Percentiles rank a stretch among this genome's conserved stretches.
phyloP scores from a whole-genome alignment of 1,140 invertebrate genomes.

The Drosophila kohkoa region DNA sequence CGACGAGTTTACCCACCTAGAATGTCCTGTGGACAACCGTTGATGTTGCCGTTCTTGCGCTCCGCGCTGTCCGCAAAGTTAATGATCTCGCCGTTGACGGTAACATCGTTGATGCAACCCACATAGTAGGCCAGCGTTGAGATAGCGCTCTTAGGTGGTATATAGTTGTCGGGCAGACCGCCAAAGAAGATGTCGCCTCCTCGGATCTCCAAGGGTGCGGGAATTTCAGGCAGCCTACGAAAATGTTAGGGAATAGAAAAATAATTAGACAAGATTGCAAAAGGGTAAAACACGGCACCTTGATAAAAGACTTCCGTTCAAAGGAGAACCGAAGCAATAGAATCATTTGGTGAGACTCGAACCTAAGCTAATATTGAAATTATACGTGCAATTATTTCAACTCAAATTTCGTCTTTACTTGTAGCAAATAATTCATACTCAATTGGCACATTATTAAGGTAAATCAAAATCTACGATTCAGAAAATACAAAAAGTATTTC shows the following conservation, averaged over 20 bases:
- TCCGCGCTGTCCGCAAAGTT: slow-evolving; percentile 92
- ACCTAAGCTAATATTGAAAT: too few species aligned
- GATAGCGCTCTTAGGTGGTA: slow-evolving; percentile 74
- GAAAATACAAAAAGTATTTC: too few species aligned
- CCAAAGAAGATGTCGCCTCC: slow-evolving; percentile 93
- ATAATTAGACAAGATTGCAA: background rate
- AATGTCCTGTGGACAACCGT: slow-evolving; percentile 86
- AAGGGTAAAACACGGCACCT: too few species aligned
- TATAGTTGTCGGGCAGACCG: slow-evolving; percentile 89
- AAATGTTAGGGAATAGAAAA: background rate
- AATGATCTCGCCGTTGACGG: slow-evolving; percentile 92
- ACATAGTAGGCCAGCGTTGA: slow-evolving; percentile 87
- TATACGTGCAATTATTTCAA: too few species aligned
- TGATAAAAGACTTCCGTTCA: too few species aligned
- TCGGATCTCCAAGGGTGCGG: slow-evolving; percentile 87
- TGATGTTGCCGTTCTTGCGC: slow-evolving; percentile 88
- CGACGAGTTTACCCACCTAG: slow-evolving; percentile 58
- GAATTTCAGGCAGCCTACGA: slow-evolving; percentile 71
- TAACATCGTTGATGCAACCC: slow-evolving; percentile 95
- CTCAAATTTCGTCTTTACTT: too few species aligned
- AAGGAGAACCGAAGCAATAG: too few species aligned
- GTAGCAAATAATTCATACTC: too few species aligned
- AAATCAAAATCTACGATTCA: too few species aligned
- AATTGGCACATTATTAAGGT: too few species aligned
- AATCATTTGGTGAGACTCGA: too few species aligned